Evolutionary conservation across 2,113 vertebrate genomes (phyloP).

Genomic region (Tragelaphus scriptus): DNA sequence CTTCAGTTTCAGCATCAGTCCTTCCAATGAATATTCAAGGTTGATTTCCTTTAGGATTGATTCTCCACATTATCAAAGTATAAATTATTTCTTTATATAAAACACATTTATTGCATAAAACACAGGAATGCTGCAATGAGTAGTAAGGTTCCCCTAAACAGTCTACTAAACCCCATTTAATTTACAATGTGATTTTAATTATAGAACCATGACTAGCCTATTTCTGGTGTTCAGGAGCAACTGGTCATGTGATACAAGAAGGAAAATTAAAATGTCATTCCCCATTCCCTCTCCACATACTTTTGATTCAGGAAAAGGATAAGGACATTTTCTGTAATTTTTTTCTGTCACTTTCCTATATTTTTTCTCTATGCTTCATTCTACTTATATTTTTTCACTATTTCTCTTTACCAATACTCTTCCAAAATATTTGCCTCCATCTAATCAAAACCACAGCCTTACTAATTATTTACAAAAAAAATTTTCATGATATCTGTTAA

Average conservation of each 20-base stretch:
- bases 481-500: neutral
- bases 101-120: neutral
- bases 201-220: neutral
- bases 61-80: neutral
- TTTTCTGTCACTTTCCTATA: neutral
- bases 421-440: neutral
- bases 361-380: neutral
- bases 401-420: neutral
- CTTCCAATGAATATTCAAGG: neutral
- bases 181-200: neutral
- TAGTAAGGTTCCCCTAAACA: neutral
- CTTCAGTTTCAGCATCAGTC: neutral
- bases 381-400: neutral
- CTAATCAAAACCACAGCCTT: neutral
- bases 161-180: neutral
- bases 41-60: neutral
- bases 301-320: neutral
- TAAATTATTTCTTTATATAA: neutral
- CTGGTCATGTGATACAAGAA: neutral
- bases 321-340: neutral
- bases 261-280: neutral
- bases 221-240: neutral
- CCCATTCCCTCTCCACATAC: fast-evolving
- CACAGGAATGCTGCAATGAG: neutral
- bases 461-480: neutral